Base-by-base conservation (phyloP, 2,113 vertebrate genomes). In the Merops nubicus region DNA sequence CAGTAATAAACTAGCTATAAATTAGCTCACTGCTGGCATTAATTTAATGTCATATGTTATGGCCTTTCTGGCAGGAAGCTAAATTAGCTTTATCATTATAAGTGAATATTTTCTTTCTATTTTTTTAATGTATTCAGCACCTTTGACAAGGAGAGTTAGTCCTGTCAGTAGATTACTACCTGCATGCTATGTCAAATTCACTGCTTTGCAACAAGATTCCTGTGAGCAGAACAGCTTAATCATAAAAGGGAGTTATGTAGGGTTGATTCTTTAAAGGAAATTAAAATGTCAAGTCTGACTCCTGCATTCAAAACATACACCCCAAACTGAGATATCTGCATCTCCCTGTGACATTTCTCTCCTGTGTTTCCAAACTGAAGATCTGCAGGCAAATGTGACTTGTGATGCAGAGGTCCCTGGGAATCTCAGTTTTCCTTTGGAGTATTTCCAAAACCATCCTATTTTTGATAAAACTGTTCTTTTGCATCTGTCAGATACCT, bases 41-140 rank as follows among this genome's bases (percentile, higher is more conserved):
- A 87, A 91, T 84, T 74, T 85, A 22, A 33, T n/a, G 33, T 93
- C 26, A 45, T 51, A 34, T 38, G 38, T 75, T 91, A 89, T 56
- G 34, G 64, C 19, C 11, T 93, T 89, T 59, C 65, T 94, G 82
- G 51, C 82, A 92, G 62, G 53, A 85, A 78, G 60, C 47, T 88
- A 78, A 96, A 88, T 72, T 92, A 47, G 20, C 51, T 95, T 91
- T 93, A 90, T 54, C 56, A 75, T 78, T 88, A 15, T 51, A 60
- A 93, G 14, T 40, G 67, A 76, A 59, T 3, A 26, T 45, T 86
- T 47, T 65, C 9, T 45, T 2, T 28, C 17, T 53, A 7, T 31
- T 29, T 31, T 53, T 33, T 56, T 34, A 57, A 65, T 43, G 11
- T n/a, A 48, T 74, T 88, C 29, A 84, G 33, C 34, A 67, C 43